Percentiles rank a stretch among this genome's conserved stretches.
phyloP scores from a whole-genome alignment of 2,888 invertebrate species.

The Mycalesis mineus region DNA sequence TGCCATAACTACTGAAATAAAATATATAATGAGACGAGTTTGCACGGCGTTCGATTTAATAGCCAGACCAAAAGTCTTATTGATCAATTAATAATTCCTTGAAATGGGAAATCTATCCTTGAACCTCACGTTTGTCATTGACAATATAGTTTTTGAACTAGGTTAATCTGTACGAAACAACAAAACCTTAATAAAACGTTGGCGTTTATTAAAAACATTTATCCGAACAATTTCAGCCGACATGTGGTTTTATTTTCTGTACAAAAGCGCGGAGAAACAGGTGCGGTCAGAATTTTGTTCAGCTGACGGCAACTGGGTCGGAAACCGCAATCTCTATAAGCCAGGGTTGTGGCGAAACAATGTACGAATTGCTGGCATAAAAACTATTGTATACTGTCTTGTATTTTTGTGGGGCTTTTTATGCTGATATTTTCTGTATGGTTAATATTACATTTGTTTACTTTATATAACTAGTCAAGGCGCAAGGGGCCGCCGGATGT shows the following conservation, averaged over 20 bases:
- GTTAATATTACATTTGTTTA: no score
- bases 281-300: slow-evolving; percentile 22
- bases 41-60: no score
- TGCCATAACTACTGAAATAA: no score
- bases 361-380: not conserved
- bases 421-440: not conserved
- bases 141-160: no score
- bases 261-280: slow-evolving; percentile 24
- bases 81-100: no score
- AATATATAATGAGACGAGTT: no score
- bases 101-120: no score
- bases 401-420: not conserved
- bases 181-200: not conserved
- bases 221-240: slow-evolving; percentile 7
- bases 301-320: slow-evolving; percentile 18
- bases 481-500: no score
- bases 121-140: no score
- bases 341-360: slow-evolving; percentile 9
- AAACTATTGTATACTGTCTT: not conserved
- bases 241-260: slow-evolving; percentile 16
- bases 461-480: no score
- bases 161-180: not conserved
- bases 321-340: slow-evolving; percentile 13
- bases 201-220: slow-evolving; percentile 10
- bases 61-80: no score